Evolutionary conservation across 2,888 invertebrate species (phyloP).

Genomic region (Drosophila suboccidentalis): DNA sequence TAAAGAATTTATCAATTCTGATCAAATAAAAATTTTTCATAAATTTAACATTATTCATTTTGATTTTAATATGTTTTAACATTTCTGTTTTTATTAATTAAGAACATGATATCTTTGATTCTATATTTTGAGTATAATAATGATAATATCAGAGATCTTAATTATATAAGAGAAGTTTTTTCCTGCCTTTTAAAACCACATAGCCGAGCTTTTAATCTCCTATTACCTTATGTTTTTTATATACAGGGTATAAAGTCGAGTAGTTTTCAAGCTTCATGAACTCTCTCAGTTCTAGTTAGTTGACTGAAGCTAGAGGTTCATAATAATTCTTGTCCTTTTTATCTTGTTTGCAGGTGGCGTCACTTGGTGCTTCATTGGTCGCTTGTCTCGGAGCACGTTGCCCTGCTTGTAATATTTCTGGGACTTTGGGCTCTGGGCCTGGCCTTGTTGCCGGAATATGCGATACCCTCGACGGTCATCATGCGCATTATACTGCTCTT

Average conservation of each 20-base stretch:
- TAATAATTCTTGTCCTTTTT: neutral
- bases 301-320: neutral
- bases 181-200: too few relatives aligned
- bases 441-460: slow-evolving; percentile 82
- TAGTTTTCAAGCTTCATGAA: neutral
- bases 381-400: slow-evolving; percentile 82
- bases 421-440: slow-evolving; percentile 85
- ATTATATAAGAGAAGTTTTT: too few relatives aligned
- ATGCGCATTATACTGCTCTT: slow-evolving; percentile 85
- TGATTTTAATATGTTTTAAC: too few relatives aligned
- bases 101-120: too few relatives aligned
- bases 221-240: neutral
- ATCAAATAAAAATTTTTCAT: too few relatives aligned
- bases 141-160: too few relatives aligned
- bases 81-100: too few relatives aligned
- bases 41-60: too few relatives aligned
- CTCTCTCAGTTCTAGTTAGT: neutral
- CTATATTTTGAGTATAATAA: too few relatives aligned
- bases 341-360: slow-evolving; percentile 80
- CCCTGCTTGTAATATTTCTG: slow-evolving; percentile 83
- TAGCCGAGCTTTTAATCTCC: too few relatives aligned
- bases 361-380: slow-evolving; percentile 82
- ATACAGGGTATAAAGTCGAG: neutral
- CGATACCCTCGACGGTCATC: slow-evolving; percentile 76
- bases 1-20: too few relatives aligned